Conservation (phyloP, 1,140 invertebrate genomes). For the Mamestra configurata region DNA sequence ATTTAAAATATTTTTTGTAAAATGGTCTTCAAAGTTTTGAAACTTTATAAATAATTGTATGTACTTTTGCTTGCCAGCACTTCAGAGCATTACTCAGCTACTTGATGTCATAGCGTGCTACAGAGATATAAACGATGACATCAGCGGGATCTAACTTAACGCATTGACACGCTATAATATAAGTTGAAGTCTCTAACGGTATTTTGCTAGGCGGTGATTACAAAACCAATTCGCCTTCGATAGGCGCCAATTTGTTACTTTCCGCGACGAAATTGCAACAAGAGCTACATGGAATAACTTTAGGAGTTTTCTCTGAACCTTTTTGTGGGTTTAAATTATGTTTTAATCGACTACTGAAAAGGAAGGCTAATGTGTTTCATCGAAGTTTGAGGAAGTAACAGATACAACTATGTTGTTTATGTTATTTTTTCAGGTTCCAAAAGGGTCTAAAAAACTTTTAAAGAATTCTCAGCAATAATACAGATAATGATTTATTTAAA, state of each 20-base stretch:
- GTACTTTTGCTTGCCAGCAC: not conserved
- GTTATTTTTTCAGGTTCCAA: too few species aligned
- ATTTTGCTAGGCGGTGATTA: not conserved
- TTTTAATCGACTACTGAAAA: too few species aligned
- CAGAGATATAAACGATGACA: constrained; percentile 37
- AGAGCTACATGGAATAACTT: not conserved
- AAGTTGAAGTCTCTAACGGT: constrained; percentile 55
- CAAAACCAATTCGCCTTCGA: not conserved
- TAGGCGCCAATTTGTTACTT: not conserved
- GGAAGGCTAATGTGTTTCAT: too few species aligned
- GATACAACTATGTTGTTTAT: too few species aligned
- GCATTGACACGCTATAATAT: constrained; percentile 15
- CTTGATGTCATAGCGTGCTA: constrained; percentile 39
- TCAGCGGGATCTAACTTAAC: constrained; percentile 28
- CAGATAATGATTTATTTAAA: too few species aligned
- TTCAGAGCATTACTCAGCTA: constrained; percentile 29
- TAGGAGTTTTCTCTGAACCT: not conserved
- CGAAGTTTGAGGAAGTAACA: too few species aligned
- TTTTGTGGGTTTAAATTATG: too few species aligned
- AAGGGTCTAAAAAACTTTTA: too few species aligned
- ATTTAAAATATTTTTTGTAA: constrained; percentile 67
- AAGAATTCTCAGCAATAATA: too few species aligned
- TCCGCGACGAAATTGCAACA: not conserved
- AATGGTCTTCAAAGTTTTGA: constrained; percentile 27
- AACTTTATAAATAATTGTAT: constrained; percentile 17